Evolutionary conservation across 1,140 invertebrate species (phyloP).

Genomic region (Matsumurasca onukii): DNA sequence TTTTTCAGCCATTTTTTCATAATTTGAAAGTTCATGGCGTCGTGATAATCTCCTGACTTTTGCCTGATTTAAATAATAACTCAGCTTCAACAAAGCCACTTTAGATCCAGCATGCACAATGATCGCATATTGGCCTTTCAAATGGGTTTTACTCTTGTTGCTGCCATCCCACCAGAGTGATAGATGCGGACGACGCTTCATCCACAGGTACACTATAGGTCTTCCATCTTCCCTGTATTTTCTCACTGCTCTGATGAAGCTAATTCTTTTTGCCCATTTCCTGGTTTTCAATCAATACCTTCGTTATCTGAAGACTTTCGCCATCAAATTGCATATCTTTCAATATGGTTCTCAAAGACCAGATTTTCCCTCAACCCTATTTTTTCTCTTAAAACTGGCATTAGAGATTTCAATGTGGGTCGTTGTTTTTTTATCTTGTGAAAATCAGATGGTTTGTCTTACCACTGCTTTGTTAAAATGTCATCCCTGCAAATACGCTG

Average conservation of each 20-base stretch:
- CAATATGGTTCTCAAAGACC: too few relatives aligned
- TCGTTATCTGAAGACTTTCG: not conserved
- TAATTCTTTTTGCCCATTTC: not conserved
- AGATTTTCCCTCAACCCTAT: too few relatives aligned
- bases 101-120: not conserved
- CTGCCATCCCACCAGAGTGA: not conserved
- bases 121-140: too few relatives aligned
- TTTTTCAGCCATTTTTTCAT: conserved; percentile 20
- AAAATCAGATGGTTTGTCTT: not conserved
- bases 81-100: not conserved
- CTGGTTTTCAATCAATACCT: too few relatives aligned
- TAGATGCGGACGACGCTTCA: not conserved
- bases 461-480: not conserved
- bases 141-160: not conserved
- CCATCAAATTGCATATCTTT: too few relatives aligned
- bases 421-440: not conserved
- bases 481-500: too few relatives aligned
- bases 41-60: not conserved
- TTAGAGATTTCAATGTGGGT: not conserved
- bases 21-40: conserved; percentile 18
- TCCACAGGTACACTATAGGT: not conserved
- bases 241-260: not conserved
- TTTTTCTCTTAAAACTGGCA: not conserved
- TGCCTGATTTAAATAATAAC: conserved; percentile 4
- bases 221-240: not conserved